A percentile compares a stretch with the other conserved stretches of the same genome.
Evolutionary conservation across 2,797 vertebrate genomes (phyloP).

Genomic region (Aplochiton taeniatus): DNA sequence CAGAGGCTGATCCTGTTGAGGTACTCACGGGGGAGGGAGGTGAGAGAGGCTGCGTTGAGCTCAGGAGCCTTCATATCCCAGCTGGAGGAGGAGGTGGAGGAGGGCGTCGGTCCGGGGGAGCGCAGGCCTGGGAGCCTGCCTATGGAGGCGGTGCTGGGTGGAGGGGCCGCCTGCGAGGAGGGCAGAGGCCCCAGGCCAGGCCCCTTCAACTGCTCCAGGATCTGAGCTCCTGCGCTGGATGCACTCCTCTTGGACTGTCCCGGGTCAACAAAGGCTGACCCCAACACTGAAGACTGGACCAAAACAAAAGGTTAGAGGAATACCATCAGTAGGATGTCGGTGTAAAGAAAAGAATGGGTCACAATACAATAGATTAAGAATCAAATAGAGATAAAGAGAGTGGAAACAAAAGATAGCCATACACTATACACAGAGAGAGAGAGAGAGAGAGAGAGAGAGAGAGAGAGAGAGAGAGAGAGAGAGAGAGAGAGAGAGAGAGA

Average conservation of each 20-base stretch:
- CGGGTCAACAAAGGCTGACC: conserved; percentile 90
- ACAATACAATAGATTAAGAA: too few species aligned
- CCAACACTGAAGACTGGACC: conserved; percentile 88
- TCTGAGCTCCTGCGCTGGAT: conserved; percentile 84
- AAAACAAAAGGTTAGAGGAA: background rate
- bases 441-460: background rate
- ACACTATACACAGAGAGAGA: background rate
- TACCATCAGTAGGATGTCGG: background rate
- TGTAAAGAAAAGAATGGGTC: too few species aligned
- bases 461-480: background rate
- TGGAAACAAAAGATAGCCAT: too few species aligned
- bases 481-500: background rate
- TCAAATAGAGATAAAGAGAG: too few species aligned
- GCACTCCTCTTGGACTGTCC: conserved; percentile 82
- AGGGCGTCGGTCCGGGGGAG: conserved; percentile 56
- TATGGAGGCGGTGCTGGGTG: conserved; percentile 64
- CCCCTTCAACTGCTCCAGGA: conserved; percentile 89
- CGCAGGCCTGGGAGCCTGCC: conserved; percentile 66
- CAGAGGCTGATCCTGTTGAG: too few species aligned
- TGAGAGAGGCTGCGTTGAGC: conserved; percentile 74
- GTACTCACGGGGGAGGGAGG: conserved; percentile 82
- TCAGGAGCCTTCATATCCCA: conserved; percentile 88
- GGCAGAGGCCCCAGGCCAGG: conserved; percentile 84
- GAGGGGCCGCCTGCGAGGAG: conserved; percentile 69
- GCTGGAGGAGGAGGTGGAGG: conserved; percentile 69